A percentile compares a stretch with the other conserved stretches of the same genome.
phyloP scores from a whole-genome alignment of 2,113 vertebrate genomes.

The Amia ocellicauda region DNA sequence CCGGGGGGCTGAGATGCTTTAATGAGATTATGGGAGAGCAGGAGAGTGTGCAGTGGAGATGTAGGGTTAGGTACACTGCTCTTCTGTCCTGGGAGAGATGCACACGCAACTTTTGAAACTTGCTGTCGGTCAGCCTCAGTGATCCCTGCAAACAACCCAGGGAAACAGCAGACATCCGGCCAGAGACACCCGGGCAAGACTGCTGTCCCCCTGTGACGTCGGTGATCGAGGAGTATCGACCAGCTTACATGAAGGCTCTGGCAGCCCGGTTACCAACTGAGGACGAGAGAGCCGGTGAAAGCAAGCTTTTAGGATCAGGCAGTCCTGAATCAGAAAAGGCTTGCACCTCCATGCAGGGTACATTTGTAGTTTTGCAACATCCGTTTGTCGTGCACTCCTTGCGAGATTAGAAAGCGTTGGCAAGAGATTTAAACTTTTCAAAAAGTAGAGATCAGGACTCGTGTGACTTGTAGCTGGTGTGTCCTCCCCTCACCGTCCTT shows the following conservation, averaged over 20 bases:
- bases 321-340: background rate
- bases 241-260: background rate
- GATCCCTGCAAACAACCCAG: background rate
- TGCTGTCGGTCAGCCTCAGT: constrained; percentile 9
- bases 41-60: constrained; percentile 31
- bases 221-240: too few relatives aligned
- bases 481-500: background rate
- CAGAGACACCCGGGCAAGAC: background rate
- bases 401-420: background rate
- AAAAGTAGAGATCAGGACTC: background rate
- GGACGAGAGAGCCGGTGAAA: background rate
- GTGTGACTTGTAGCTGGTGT: background rate
- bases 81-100: constrained; percentile 38
- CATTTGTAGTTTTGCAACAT: background rate
- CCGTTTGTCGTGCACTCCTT: background rate
- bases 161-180: background rate
- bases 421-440: background rate
- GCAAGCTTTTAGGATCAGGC: background rate
- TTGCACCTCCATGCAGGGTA: background rate
- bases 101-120: constrained; percentile 22
- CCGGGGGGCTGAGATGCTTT: constrained; percentile 40
- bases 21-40: constrained; percentile 51
- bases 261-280: background rate
- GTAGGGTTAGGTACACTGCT: constrained; percentile 41
- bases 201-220: too few relatives aligned